These are phyloP conservation scores for Papilio glaucus DNA, from an alignment of 1,140 invertebrate genomes.

Conservation along the genomic window DNA sequence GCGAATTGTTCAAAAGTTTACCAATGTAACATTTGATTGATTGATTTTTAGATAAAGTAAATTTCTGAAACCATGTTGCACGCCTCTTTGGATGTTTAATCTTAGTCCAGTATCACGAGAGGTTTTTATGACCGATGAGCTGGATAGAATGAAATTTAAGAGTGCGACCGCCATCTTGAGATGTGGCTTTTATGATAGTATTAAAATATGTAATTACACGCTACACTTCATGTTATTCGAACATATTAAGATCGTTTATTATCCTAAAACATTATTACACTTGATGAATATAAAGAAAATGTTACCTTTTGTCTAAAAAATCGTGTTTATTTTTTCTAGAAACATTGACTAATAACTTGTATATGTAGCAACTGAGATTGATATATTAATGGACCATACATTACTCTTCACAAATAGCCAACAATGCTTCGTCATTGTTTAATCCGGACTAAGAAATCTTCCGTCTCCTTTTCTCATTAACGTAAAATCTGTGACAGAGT, in stretches of 20 bases:
- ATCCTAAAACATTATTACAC: background rate
- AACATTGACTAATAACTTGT: too few relatives aligned
- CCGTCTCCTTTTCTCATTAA: background rate
- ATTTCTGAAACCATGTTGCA: too few relatives aligned
- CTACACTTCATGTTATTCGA: constrained; percentile 4
- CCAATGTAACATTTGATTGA: too few relatives aligned
- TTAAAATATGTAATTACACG: constrained; percentile 10
- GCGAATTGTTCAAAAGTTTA: too few relatives aligned
- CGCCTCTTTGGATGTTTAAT: background rate
- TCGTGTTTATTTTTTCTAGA: too few relatives aligned
- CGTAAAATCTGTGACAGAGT: background rate
- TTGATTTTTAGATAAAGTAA: too few relatives aligned
- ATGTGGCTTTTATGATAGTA: constrained; percentile 9
- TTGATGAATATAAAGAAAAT: too few relatives aligned
- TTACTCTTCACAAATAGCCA: background rate
- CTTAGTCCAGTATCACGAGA: constrained; percentile 6
- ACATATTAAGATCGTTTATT: background rate
- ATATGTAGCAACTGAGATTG: background rate
- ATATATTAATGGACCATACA: background rate
- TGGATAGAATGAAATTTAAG: background rate
- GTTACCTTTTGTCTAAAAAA: too few relatives aligned
- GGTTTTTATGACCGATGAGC: constrained; percentile 8
- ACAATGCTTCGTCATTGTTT: background rate
- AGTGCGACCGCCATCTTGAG: background rate
- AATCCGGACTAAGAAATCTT: background rate